These are phyloP conservation scores for Pollenia amentaria DNA, from an alignment of 2,888 invertebrate genomes.

Conservation along the genomic window DNA sequence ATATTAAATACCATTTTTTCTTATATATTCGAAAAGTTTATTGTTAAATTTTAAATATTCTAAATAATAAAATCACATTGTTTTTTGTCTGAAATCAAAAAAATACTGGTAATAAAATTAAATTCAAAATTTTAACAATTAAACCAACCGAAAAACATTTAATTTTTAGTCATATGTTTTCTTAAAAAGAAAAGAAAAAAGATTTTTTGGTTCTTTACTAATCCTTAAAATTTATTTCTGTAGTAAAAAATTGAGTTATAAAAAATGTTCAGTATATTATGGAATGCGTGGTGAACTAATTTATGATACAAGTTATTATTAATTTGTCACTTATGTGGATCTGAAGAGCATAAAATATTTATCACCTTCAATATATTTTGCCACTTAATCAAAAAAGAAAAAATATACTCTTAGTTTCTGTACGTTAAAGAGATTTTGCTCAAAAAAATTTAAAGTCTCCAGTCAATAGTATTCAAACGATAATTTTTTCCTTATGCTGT, in stretches of 20 bases:
- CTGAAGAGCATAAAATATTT: slow-evolving; percentile 71
- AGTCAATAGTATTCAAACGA: too few species aligned
- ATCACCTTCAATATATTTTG: slow-evolving; percentile 47
- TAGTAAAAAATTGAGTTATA: slow-evolving; percentile 8
- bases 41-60: neutral
- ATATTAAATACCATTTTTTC: neutral
- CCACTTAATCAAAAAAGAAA: neutral
- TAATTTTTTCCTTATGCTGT: neutral
- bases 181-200: neutral
- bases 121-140: neutral
- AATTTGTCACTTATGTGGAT: slow-evolving; percentile 78
- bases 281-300: slow-evolving; percentile 60
- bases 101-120: slow-evolving; percentile 11
- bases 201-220: neutral
- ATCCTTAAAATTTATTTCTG: slow-evolving; percentile 29
- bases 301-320: slow-evolving; percentile 81
- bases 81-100: neutral
- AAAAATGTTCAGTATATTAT: neutral
- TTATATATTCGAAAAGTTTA: neutral
- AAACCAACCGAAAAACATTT: neutral
- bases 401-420: too few species aligned
- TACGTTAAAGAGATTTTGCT: slow-evolving; percentile 17
- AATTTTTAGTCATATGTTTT: slow-evolving; percentile 18
- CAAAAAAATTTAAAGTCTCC: neutral
- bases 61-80: neutral